A percentile compares a stretch with the other conserved stretches of the same genome.
These are phyloP conservation scores for Melanotaenia nigrans DNA, from an alignment of 2,797 vertebrate species.

Conservation along the genomic window DNA sequence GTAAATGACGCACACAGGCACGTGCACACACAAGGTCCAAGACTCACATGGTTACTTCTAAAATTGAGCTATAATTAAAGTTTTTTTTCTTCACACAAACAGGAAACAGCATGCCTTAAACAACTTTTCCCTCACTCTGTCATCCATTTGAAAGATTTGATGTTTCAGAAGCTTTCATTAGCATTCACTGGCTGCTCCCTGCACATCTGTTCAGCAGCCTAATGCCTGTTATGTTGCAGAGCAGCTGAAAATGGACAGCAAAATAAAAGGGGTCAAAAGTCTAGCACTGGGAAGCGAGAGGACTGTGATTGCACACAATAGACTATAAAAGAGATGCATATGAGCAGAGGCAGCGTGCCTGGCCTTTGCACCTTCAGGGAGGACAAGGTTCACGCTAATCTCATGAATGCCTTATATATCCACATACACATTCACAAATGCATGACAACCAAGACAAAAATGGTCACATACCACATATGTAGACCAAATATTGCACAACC, in stretches of 20 bases:
- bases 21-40: slow-evolving; percentile 1
- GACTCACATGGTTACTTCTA: slow-evolving; percentile 17
- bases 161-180: slow-evolving; percentile 77
- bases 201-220: slow-evolving; percentile 83
- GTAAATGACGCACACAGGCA: slow-evolving; percentile 22
- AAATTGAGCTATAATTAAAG: slow-evolving; percentile 3
- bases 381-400: slow-evolving; percentile 69
- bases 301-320: slow-evolving; percentile 82
- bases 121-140: slow-evolving; percentile 37
- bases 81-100: slow-evolving; percentile 32
- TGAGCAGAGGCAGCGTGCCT: slow-evolving; percentile 69
- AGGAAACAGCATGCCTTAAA: slow-evolving; percentile 11
- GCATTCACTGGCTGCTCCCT: slow-evolving; percentile 73
- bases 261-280: slow-evolving; percentile 87
- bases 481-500: slow-evolving; percentile 18
- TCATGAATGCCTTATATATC: slow-evolving; percentile 63
- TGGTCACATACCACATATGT: slow-evolving; percentile 9
- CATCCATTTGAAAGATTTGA: slow-evolving; percentile 62
- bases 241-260: slow-evolving; percentile 83
- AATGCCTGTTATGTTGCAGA: slow-evolving; percentile 76
- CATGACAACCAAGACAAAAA: slow-evolving; percentile 44
- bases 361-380: slow-evolving; percentile 75
- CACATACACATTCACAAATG: slow-evolving; percentile 30
- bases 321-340: slow-evolving; percentile 82
- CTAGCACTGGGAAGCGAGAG: slow-evolving; percentile 72